Evolutionary conservation across 2,113 vertebrate genomes (phyloP).

Genomic region (Sylvia atricapilla): DNA sequence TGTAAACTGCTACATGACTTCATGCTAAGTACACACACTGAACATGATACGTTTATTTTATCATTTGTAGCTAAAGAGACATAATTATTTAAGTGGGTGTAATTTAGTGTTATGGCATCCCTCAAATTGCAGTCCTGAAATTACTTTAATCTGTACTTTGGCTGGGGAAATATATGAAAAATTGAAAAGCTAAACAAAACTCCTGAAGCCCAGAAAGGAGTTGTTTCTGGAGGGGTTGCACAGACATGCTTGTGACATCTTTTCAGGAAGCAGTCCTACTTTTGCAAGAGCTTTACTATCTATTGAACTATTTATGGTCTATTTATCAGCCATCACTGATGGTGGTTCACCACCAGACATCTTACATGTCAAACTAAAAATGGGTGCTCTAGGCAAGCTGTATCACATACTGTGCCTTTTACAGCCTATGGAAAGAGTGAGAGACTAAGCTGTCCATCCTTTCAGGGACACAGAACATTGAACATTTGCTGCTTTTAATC

Average conservation of each 20-base stretch:
- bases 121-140: slow-evolving; percentile 65
- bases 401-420: not conserved
- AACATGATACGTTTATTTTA: slow-evolving; percentile 57
- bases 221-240: not conserved
- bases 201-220: not conserved
- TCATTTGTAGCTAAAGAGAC: slow-evolving; percentile 56
- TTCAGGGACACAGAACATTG: not conserved
- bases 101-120: slow-evolving; percentile 56
- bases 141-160: slow-evolving; percentile 56
- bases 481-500: not conserved
- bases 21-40: not conserved
- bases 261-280: not conserved
- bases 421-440: not conserved
- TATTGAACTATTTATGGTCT: not conserved
- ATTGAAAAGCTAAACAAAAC: not conserved
- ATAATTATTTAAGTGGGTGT: slow-evolving; percentile 60
- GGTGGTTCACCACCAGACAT: not conserved
- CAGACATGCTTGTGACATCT: not conserved
- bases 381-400: not conserved
- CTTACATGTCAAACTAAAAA: not conserved
- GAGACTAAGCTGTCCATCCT: not conserved
- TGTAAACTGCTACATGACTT: not conserved
- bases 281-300: not conserved
- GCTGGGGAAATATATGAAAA: not conserved
- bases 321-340: not conserved